phyloP scores from a whole-genome alignment of 2,113 vertebrate species.

The Pristiophorus japonicus region DNA sequence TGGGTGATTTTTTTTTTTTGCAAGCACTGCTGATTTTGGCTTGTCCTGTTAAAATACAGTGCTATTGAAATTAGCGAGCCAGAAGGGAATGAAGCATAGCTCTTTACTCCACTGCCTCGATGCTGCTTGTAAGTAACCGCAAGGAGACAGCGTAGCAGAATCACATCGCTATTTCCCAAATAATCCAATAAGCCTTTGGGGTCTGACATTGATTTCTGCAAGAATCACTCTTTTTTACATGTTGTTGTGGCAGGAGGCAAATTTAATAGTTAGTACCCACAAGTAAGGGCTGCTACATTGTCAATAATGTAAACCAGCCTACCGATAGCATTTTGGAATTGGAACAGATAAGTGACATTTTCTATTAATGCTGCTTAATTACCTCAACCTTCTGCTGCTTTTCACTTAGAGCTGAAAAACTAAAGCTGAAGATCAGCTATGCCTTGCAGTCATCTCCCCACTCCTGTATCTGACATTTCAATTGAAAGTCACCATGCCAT shows the following conservation, averaged over 20 bases:
- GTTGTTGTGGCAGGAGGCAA: neutral
- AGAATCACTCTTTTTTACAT: neutral
- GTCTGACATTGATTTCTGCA: neutral
- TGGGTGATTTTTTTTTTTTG: neutral
- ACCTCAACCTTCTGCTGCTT: neutral
- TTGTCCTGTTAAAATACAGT: neutral
- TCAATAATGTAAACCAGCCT: neutral
- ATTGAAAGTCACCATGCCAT: neutral
- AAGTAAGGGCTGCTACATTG: neutral
- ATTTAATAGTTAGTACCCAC: neutral
- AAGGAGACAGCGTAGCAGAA: neutral
- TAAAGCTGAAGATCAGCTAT: neutral
- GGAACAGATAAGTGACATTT: constrained; percentile 12
- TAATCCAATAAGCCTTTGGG: neutral
- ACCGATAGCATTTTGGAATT: neutral
- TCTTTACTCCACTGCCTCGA: neutral
- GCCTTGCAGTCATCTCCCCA: neutral
- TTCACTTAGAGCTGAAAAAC: neutral
- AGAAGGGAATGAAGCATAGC: neutral
- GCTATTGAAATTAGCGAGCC: neutral
- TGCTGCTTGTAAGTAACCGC: neutral
- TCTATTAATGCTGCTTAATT: neutral
- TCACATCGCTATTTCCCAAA: neutral
- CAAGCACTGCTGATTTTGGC: neutral
- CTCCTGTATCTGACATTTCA: neutral